phyloP scores from a whole-genome alignment of 2,113 vertebrate genomes.

The Oncorhynchus gorbuscha region DNA sequence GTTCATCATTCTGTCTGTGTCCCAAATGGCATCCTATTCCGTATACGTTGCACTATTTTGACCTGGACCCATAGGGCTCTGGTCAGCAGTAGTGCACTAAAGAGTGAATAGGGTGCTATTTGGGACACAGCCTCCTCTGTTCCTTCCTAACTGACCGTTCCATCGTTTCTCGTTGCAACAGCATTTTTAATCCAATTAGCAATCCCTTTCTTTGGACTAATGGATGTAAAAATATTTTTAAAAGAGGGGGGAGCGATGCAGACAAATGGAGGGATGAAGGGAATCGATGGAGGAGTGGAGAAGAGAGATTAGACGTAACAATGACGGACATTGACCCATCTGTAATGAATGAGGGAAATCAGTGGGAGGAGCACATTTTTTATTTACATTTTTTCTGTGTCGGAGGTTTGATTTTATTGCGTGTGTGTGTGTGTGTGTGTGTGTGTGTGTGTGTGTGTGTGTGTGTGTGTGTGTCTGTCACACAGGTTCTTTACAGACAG shows the following conservation, averaged over 20 bases:
- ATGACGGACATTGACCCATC: constrained; percentile 51
- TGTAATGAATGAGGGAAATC: constrained; percentile 50
- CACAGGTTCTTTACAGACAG: no score
- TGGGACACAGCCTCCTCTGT: not conserved
- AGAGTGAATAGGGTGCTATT: no score
- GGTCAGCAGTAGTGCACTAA: no score
- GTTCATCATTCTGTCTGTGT: constrained; percentile 35
- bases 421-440: no score
- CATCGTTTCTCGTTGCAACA: constrained; percentile 11
- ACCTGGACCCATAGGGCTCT: no score
- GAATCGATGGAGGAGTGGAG: constrained; percentile 46
- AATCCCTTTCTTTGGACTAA: constrained; percentile 12
- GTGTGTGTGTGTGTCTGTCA: no score
- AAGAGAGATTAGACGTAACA: constrained; percentile 40
- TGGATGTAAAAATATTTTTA: no score
- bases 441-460: no score
- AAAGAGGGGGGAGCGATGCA: constrained; percentile 25
- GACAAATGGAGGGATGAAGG: constrained; percentile 35
- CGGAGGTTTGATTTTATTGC: no score
- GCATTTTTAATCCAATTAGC: constrained; percentile 35
- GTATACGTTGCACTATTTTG: not conserved
- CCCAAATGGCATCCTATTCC: constrained; percentile 8
- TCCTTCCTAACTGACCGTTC: not conserved
- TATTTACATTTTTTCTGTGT: no score
- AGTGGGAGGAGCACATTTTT: not conserved